These are phyloP conservation scores for Protomyctophum bolini DNA, from an alignment of 2,113 vertebrate species.

Conservation along the genomic window DNA sequence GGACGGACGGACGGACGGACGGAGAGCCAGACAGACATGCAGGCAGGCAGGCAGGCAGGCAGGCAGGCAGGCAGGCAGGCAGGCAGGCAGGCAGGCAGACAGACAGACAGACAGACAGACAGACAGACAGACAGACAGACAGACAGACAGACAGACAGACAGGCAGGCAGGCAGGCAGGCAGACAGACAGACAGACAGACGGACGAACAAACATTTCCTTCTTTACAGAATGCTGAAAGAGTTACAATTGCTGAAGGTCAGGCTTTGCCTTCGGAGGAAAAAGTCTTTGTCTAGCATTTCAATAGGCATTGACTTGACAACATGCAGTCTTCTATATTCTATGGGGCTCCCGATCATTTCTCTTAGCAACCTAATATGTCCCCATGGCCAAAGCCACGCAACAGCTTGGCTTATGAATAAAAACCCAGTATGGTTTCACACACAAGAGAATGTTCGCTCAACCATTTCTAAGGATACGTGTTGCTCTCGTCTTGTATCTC, in stretches of 20 bases:
- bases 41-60: no score
- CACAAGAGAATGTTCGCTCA: constrained; percentile 40
- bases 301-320: constrained; percentile 71
- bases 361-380: constrained; percentile 62
- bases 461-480: no score
- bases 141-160: constrained; percentile 15
- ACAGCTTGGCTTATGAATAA: constrained; percentile 73
- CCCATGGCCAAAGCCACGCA: constrained; percentile 66
- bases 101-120: constrained; percentile 29
- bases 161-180: no score
- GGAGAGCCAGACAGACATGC: no score
- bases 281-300: constrained; percentile 71
- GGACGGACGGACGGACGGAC: constrained; percentile 5
- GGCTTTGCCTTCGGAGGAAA: constrained; percentile 53
- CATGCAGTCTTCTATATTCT: constrained; percentile 69
- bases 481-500: constrained; percentile 1
- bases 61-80: no score
- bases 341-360: constrained; percentile 62
- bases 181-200: constrained; percentile 14
- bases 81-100: constrained; percentile 25
- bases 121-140: constrained; percentile 6
- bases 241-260: constrained; percentile 69
- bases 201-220: no score
- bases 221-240: constrained; percentile 38
- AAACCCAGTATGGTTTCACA: constrained; percentile 58